Evolutionary conservation across 2,888 invertebrate genomes (phyloP).

Genomic region (Helobdella robusta): DNA sequence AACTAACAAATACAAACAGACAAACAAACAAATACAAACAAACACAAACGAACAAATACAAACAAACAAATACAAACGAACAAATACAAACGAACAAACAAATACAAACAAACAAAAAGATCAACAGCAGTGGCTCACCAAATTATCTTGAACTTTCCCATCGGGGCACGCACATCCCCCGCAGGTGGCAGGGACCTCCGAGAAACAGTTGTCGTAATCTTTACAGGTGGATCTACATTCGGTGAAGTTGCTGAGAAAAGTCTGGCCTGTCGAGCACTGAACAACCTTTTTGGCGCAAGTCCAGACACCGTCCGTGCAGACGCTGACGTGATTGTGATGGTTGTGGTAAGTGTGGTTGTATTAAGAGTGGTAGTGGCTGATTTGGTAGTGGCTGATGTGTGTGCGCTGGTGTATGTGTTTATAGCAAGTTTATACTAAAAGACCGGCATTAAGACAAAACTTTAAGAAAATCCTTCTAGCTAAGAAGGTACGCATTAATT

Average conservation of each 20-base stretch:
- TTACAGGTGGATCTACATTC: slow-evolving; percentile 21
- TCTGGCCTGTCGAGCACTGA: slow-evolving; percentile 6
- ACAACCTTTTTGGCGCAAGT: neutral
- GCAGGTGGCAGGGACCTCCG: neutral
- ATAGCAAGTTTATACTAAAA: neutral
- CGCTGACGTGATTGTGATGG: neutral
- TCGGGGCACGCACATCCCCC: neutral
- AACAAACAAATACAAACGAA: no score
- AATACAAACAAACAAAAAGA: neutral
- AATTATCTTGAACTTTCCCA: neutral
- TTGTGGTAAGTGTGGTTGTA: neutral
- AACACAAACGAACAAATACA: no score
- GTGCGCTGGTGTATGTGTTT: neutral
- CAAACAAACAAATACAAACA: no score
- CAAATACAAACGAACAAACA: slow-evolving; percentile 1
- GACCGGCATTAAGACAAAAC: neutral
- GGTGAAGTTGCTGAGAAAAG: slow-evolving; percentile 1
- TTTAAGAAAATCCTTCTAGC: neutral
- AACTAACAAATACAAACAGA: no score
- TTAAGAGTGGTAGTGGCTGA: neutral
- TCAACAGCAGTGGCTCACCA: neutral
- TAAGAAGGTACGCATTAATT: no score
- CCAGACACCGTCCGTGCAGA: slow-evolving; percentile 7
- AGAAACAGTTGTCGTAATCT: slow-evolving; percentile 9
- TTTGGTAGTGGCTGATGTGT: neutral